Conservation (phyloP, 2,888 invertebrate genomes). For the Koerneria pararmatus region DNA sequence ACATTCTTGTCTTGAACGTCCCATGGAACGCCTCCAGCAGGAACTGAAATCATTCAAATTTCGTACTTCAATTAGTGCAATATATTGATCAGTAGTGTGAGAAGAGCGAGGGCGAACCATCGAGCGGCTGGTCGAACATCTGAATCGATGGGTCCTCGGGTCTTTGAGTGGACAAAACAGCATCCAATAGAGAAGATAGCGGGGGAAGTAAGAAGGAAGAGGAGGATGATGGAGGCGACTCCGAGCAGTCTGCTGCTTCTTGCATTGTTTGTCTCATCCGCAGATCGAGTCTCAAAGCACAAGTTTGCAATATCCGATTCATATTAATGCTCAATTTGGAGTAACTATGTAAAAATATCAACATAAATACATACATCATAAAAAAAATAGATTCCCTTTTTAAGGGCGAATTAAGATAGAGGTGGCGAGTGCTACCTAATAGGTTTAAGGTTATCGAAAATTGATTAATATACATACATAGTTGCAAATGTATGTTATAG, state of each 20-base stretch:
- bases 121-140: constrained; percentile 21
- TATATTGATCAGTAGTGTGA: neutral
- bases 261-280: constrained; percentile 10
- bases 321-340: too few relatives aligned
- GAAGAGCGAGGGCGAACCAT: constrained; percentile 17
- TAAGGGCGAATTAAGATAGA: too few relatives aligned
- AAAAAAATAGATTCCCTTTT: too few relatives aligned
- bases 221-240: constrained; percentile 17
- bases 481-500: too few relatives aligned
- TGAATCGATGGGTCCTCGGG: constrained; percentile 10
- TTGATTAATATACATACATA: too few relatives aligned
- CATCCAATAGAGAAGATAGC: constrained; percentile 28
- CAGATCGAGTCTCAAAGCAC: constrained; percentile 18
- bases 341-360: too few relatives aligned
- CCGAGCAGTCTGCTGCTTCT: neutral
- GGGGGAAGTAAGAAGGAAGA: constrained; percentile 21
- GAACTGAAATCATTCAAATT: constrained; percentile 25
- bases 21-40: constrained; percentile 37
- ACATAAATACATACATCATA: too few relatives aligned
- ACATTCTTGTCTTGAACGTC: constrained; percentile 23
- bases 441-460: too few relatives aligned
- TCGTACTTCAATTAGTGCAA: neutral
- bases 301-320: too few relatives aligned
- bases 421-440: too few relatives aligned
- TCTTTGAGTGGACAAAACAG: constrained; percentile 20